Base-by-base conservation (phyloP, 2,888 invertebrate genomes). In the Aporophyla nigra region DNA sequence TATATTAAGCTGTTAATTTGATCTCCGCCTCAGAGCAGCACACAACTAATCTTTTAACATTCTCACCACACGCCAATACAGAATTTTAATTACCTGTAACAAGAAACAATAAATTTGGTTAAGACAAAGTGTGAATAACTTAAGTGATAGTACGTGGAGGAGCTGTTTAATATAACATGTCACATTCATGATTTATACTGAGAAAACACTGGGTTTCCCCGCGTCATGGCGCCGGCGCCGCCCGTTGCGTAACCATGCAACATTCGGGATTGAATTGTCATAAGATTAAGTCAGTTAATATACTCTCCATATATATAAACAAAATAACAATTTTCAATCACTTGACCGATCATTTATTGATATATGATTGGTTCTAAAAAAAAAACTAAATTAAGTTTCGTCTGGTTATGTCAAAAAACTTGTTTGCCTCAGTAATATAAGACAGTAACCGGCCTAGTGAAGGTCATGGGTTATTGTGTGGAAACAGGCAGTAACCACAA, bases 71-170 rank as follows among this genome's bases (percentile, higher is more conserved):
- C 66, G 76, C 80, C 66, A 70, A 72, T 71, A 69, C 59, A 33
- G 78, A 84, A 86, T 86, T 63, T 71, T 83, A 85, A 87, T 87
- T 87, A 87, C 87, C 87, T 87, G 87, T 86, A 87, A 87, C 87
- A 83, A 87, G 86, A 87, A 86, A 85, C 73, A 78, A 80, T 86
- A 87, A 76, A 79, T 87, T 85, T 87, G 62, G 77, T 87, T 83
- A 78, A 76, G 51, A 84, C 87, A 82, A 83, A 76, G 84, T 80
- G 67, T 80, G 76, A 76, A 83, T 83, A 84, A 69, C 62, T 71
- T 76, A 80, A 71, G 67, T 74, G 78, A 68, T 68, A n/a, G 58
- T 76, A 80, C 84, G 73, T 73, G 84, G 43, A 16, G 43, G 16
- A 62, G 83, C 71, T 83, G 63, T 61, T 63, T 49, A 82, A 74